Evolutionary conservation across 2,888 invertebrate species (phyloP).

Genomic region (Elmis aenea): DNA sequence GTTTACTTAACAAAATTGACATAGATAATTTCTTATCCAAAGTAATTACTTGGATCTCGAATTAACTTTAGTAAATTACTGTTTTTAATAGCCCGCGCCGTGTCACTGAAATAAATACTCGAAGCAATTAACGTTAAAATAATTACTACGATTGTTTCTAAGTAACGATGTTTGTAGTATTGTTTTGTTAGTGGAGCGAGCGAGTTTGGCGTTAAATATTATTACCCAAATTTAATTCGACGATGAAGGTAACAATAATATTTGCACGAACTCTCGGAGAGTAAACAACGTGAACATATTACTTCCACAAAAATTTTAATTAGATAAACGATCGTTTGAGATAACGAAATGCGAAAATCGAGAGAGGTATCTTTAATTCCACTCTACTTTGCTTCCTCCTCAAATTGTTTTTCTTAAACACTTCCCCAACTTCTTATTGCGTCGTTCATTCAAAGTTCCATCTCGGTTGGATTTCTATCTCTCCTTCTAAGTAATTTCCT

Average conservation of each 20-base stretch:
- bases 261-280: background rate
- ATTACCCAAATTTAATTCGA: too few relatives aligned
- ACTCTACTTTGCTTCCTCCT: constrained; percentile 29
- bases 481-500: constrained; percentile 24
- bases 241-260: background rate
- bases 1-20: constrained; percentile 12
- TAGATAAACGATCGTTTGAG: constrained; percentile 26
- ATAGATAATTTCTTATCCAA: constrained; percentile 11
- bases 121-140: constrained; percentile 6
- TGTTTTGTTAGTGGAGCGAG: too few relatives aligned
- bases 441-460: constrained; percentile 24
- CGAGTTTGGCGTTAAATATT: too few relatives aligned
- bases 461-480: constrained; percentile 21
- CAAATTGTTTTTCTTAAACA: constrained; percentile 38
- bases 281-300: constrained; percentile 13
- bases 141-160: constrained; percentile 4
- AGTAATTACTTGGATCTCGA: constrained; percentile 12
- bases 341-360: constrained; percentile 27
- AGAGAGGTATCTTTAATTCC: constrained; percentile 30
- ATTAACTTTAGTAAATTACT: constrained; percentile 8
- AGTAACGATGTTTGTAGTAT: too few relatives aligned
- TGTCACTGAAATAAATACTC: constrained; percentile 7
- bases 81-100: too few relatives aligned
- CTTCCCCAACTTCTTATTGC: constrained; percentile 35
- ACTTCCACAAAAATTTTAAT: constrained; percentile 28